Base-by-base conservation (phyloP, 2,797 vertebrate species). In the Clangula hyemalis region DNA sequence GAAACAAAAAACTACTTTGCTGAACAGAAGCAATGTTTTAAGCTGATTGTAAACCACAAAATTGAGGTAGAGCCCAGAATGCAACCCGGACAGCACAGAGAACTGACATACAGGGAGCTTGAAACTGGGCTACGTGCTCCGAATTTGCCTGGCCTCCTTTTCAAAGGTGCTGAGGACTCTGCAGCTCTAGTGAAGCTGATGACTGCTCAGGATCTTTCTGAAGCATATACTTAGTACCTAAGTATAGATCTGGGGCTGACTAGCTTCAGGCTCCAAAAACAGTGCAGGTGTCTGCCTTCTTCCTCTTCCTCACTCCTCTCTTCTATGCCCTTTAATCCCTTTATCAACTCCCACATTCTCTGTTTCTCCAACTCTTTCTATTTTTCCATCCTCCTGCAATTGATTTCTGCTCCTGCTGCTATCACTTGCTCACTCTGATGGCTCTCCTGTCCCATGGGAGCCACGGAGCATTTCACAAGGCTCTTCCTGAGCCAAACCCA, bases 171-270 rank as follows among this genome's bases (percentile, higher is more conserved):
- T 54, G 86, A 76, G 81, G 32, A 58, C 61, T 84, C 51, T 78
- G 61, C 75, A 60, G 68, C 62, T 81, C 78, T 20, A 22, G 65
- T 80, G 73, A 71, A 87, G 87, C 24, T 0, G 0, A 20, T 61
- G 66, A 81, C 34, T 11, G 41, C 85, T 86, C 45, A 51, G 87
- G 79, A 78, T 94, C 89, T 91, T 87, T 87, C 60, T 91, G 85
- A 89, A 95, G 77, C 84, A 69, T 92, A 70, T 93, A 78, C 93
- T 93, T 96, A 57, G 82, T 94, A 27, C 75, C 91, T 95, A 94
- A 94, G 78, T 96, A 91, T 92, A 94, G 89, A 86, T 41, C 87
- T 87, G 84, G 86, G 69, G 39, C 84, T 93, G 89, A 90, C 84
- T 93, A 91, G 92, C 74, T 87, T 87, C 25, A 80, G 75, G 32